A percentile compares a stretch with the other conserved stretches of the same genome.
These are phyloP conservation scores for Cynopterus brachyotis DNA, from an alignment of 2,113 vertebrate species.

Conservation along the genomic window DNA sequence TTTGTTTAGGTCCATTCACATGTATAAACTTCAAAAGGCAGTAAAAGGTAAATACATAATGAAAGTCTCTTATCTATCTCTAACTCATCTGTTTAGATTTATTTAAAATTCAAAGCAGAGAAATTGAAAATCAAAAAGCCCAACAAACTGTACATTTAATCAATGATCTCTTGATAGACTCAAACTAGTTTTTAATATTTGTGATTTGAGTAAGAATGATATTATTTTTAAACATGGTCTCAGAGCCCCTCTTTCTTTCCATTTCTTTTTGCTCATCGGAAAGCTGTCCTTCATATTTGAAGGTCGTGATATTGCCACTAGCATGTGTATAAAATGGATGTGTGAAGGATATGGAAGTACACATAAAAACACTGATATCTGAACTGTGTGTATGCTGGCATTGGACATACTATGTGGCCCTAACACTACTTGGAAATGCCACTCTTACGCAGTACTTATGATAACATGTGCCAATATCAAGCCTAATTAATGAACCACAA, in stretches of 20 bases:
- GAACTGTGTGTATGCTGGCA: background rate
- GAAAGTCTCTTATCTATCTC: background rate
- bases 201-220: background rate
- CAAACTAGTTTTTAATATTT: background rate
- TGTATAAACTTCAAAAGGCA: background rate
- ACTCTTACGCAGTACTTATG: background rate
- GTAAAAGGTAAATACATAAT: background rate
- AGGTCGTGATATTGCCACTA: background rate
- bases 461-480: background rate
- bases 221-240: background rate
- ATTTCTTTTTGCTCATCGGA: background rate
- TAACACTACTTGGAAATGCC: background rate
- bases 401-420: background rate
- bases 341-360: background rate
- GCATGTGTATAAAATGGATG: background rate
- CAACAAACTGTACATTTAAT: background rate
- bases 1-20: background rate
- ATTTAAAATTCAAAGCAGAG: background rate
- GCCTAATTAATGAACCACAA: background rate
- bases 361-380: no score
- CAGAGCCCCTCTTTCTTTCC: background rate
- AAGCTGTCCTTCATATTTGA: background rate
- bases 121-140: background rate
- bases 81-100: background rate
- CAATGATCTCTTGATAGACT: background rate